Conservation (phyloP, 2,888 invertebrate genomes). For the Mechanitis mazaeus region DNA sequence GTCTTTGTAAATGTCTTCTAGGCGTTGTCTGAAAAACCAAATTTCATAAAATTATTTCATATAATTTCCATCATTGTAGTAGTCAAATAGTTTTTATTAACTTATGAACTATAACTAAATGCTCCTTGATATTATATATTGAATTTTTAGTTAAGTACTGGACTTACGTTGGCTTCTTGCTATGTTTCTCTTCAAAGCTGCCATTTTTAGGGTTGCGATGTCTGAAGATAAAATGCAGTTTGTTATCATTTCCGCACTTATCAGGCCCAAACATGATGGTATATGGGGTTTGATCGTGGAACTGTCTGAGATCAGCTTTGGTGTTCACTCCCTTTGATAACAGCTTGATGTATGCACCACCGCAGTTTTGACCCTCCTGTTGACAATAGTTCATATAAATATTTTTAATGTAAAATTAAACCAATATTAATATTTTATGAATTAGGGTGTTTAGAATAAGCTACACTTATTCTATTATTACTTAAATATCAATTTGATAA, state of each 20-base stretch:
- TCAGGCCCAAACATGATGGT: constrained; percentile 99
- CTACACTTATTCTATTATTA: no score
- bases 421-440: no score
- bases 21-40: constrained; percentile 73
- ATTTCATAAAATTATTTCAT: no score
- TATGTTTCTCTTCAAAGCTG: constrained; percentile 94
- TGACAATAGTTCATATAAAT: no score
- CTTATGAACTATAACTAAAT: no score
- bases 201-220: constrained; percentile 96
- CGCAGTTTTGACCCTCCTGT: constrained; percentile 98
- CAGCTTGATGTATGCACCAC: constrained; percentile 97
- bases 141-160: constrained; percentile 3
- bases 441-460: background rate
- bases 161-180: constrained; percentile 88
- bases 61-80: no score
- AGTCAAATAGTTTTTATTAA: no score
- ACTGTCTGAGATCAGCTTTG: constrained; percentile 82
- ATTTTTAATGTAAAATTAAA: no score
- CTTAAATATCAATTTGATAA: no score
- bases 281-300: constrained; percentile 97
- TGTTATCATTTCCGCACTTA: constrained; percentile 97
- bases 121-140: no score
- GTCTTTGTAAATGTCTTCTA: constrained; percentile 93
- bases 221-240: constrained; percentile 94
- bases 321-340: constrained; percentile 83